Conservation (phyloP, 2,113 vertebrate genomes). For the Rhizomys pruinosus region DNA sequence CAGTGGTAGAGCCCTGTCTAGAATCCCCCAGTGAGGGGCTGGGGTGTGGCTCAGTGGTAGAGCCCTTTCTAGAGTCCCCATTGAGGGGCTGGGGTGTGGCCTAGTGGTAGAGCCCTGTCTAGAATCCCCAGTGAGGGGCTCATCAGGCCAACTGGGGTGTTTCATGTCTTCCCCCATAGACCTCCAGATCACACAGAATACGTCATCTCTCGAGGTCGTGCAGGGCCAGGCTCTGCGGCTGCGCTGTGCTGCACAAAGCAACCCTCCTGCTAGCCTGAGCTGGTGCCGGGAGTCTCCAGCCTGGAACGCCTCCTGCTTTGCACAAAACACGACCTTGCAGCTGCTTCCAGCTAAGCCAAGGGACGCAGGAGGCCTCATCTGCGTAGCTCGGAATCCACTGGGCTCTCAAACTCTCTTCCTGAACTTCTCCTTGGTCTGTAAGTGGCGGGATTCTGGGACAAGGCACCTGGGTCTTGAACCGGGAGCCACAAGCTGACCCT, state of each 20-base stretch:
- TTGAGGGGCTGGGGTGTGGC: no score
- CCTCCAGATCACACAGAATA: background rate
- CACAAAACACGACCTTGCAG: background rate
- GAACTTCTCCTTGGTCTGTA: background rate
- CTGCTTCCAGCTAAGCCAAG: background rate
- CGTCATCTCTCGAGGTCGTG: background rate
- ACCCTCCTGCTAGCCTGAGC: background rate
- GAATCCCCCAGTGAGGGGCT: no score
- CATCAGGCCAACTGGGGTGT: no score
- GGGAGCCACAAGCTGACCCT: background rate
- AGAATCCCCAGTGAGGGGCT: no score
- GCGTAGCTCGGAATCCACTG: background rate
- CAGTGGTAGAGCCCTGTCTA: no score
- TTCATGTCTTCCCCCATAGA: rapidly evolving
- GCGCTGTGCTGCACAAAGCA: background rate
- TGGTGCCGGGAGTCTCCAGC: background rate
- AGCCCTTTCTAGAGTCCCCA: no score
- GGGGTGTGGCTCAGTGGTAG: no score
- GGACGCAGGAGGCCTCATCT: background rate
- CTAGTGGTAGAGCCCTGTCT: no score
- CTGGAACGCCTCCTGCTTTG: rapidly evolving
- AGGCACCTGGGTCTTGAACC: background rate
- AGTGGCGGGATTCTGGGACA: background rate
- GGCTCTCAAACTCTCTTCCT: background rate
- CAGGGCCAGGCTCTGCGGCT: background rate